phyloP scores from a whole-genome alignment of 2,113 vertebrate genomes.

The Rhipidura dahli region DNA sequence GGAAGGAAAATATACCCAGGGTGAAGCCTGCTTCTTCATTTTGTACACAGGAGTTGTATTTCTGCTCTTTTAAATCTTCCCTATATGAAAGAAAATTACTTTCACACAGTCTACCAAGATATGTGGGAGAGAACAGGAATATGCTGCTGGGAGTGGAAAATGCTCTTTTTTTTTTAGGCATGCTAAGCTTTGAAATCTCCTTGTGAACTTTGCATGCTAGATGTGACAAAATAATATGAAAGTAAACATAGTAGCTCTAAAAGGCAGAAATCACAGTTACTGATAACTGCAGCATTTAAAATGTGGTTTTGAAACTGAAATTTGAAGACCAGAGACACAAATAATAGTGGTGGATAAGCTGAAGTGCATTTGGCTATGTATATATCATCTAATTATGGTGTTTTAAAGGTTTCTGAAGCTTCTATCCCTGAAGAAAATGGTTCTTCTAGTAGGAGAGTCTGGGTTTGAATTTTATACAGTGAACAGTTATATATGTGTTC shows the following conservation, averaged over 20 bases:
- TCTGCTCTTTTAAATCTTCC: background rate
- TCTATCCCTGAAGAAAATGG: background rate
- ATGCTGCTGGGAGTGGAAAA: background rate
- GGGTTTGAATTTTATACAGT: background rate
- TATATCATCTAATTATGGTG: background rate
- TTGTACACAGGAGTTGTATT: background rate
- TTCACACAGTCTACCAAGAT: background rate
- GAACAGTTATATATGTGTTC: background rate
- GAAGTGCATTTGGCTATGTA: background rate
- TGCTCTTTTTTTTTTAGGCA: background rate
- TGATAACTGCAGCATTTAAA: background rate
- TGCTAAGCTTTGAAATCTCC: background rate
- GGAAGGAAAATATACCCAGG: background rate
- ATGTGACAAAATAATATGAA: background rate
- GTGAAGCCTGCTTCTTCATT: background rate
- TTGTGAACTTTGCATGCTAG: background rate
- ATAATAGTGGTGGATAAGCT: background rate
- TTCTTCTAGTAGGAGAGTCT: background rate
- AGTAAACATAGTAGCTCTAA: background rate
- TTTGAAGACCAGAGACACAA: background rate
- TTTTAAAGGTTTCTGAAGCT: background rate
- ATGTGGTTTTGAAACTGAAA: background rate
- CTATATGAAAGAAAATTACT: background rate
- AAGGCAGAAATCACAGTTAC: background rate
- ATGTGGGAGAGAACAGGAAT: background rate